phyloP scores from a whole-genome alignment of 2,797 vertebrate genomes.

The Zenarchopterus dispar region DNA sequence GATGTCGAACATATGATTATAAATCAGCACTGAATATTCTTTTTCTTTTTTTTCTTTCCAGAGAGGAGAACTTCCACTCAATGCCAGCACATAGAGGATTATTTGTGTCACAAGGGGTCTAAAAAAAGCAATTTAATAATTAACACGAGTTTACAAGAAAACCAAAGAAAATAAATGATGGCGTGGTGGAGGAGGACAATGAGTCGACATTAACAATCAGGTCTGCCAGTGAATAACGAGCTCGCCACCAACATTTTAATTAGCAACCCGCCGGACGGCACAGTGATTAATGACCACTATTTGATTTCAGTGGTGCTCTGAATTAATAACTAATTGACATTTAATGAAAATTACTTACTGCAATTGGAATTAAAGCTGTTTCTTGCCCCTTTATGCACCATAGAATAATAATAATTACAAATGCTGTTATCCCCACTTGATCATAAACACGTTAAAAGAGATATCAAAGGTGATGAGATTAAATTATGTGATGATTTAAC shows the following conservation, averaged over 20 bases:
- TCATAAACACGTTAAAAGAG: slow-evolving; percentile 72
- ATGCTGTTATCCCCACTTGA: slow-evolving; percentile 71
- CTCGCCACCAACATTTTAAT: slow-evolving; percentile 86
- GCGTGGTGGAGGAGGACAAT: slow-evolving; percentile 82
- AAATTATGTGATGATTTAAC: slow-evolving; percentile 62
- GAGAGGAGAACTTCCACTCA: slow-evolving; percentile 42
- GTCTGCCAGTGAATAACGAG: slow-evolving; percentile 88
- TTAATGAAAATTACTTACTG: slow-evolving; percentile 88
- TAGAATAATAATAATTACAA: slow-evolving; percentile 75
- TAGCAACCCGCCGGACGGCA: slow-evolving; percentile 84
- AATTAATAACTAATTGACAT: slow-evolving; percentile 91
- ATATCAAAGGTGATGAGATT: slow-evolving; percentile 72
- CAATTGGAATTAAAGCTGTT: slow-evolving; percentile 83
- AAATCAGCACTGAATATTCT: slow-evolving; percentile 4
- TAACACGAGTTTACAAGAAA: slow-evolving; percentile 87
- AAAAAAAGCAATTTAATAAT: slow-evolving; percentile 84
- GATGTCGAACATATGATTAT: background rate
- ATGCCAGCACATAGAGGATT: slow-evolving; percentile 64
- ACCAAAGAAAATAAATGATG: slow-evolving; percentile 87
- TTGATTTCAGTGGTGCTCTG: slow-evolving; percentile 87
- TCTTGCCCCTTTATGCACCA: slow-evolving; percentile 64
- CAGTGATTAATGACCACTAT: slow-evolving; percentile 89
- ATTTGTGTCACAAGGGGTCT: slow-evolving; percentile 75
- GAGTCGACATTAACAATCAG: slow-evolving; percentile 88
- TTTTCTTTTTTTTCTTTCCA: no score